Conservation (phyloP, 2,113 vertebrate genomes). For the Tyrannus savana region DNA sequence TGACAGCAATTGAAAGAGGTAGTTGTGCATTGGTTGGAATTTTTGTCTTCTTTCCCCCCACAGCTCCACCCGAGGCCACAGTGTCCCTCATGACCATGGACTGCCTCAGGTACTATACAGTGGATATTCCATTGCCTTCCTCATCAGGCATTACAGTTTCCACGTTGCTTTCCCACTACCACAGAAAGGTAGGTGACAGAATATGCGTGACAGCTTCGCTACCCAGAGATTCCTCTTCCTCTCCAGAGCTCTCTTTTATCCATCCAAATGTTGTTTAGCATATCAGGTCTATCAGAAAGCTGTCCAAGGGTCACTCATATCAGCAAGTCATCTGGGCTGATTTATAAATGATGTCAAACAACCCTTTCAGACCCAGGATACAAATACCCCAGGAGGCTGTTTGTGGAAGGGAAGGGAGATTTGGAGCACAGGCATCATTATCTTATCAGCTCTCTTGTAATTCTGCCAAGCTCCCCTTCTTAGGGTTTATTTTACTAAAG, state of each 20-base stretch:
- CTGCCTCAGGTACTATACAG: not conserved
- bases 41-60: not conserved
- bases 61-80: not conserved
- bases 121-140: not conserved
- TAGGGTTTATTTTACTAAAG: not conserved
- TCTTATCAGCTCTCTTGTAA: slow-evolving; percentile 7
- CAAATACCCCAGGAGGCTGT: not conserved
- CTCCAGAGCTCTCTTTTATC: not conserved
- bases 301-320: not conserved
- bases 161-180: not conserved
- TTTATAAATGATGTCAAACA: not conserved
- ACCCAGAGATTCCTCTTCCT: not conserved
- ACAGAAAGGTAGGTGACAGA: not conserved
- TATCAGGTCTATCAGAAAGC: not conserved
- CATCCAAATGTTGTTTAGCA: not conserved
- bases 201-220: not conserved
- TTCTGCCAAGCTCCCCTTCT: not conserved
- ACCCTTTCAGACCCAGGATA: not conserved
- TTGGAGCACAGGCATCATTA: not conserved
- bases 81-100: not conserved
- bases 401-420: not conserved
- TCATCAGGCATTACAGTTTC: not conserved
- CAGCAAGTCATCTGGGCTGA: not conserved
- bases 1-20: not conserved
- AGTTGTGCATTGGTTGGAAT: not conserved